Conservation (phyloP, 2,888 invertebrate genomes). For the Campoletis raptor region DNA sequence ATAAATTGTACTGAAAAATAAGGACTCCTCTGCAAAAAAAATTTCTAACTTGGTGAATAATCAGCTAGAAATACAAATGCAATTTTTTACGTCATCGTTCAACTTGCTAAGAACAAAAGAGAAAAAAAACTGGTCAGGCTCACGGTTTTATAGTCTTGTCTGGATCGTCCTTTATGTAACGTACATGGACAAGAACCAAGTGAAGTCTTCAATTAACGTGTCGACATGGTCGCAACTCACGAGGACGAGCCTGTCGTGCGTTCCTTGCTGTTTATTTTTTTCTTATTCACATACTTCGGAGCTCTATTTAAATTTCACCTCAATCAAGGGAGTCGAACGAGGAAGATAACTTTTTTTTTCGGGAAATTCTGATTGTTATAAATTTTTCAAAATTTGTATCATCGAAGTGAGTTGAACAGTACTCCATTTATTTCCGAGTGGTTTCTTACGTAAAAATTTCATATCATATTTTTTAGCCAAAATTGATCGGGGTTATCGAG, state of each 20-base stretch:
- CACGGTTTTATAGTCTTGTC: background rate
- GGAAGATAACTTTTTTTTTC: background rate
- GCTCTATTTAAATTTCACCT: slow-evolving; percentile 42
- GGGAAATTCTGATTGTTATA: background rate
- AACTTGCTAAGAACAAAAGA: background rate
- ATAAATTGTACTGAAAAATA: background rate
- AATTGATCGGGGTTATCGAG: background rate
- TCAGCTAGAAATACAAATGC: background rate
- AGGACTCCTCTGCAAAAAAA: background rate
- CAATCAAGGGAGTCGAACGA: background rate
- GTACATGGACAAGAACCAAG: slow-evolving; percentile 13
- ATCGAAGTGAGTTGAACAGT: background rate
- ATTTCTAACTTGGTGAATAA: background rate
- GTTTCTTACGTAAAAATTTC: background rate
- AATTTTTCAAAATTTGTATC: background rate
- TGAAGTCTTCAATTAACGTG: slow-evolving; percentile 58
- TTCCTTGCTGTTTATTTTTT: slow-evolving; percentile 21
- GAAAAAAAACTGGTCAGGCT: background rate
- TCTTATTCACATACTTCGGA: background rate
- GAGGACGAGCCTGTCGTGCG: slow-evolving; percentile 16
- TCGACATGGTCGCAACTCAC: slow-evolving; percentile 49
- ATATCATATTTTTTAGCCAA: background rate
- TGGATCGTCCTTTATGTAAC: slow-evolving; percentile 3
- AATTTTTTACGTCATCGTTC: slow-evolving; percentile 4
- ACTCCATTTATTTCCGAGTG: background rate